A percentile compares a stretch with the other conserved stretches of the same genome.
phyloP scores from a whole-genome alignment of 2,113 vertebrate species.

The Panthera tigris region DNA sequence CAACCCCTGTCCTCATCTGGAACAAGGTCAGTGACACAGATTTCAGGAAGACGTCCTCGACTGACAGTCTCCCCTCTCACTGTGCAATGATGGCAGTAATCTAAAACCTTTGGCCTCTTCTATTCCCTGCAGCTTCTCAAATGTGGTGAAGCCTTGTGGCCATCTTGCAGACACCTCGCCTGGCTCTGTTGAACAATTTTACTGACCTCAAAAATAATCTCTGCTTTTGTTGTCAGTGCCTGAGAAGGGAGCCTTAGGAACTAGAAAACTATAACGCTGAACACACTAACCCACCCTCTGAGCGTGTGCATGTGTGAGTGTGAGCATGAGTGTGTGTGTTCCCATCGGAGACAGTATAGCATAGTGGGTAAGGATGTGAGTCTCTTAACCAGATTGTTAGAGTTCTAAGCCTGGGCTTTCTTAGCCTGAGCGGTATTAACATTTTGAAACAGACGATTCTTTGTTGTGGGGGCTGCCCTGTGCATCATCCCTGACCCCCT shows the following conservation, averaged over 20 bases:
- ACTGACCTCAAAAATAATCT: background rate
- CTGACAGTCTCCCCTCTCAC: background rate
- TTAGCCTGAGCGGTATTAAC: background rate
- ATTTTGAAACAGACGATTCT: background rate
- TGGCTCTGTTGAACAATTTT: accelerated
- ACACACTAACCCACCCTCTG: background rate
- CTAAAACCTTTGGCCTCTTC: background rate
- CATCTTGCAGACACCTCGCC: too few relatives aligned
- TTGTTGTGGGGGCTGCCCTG: background rate
- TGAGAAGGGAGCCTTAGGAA: background rate
- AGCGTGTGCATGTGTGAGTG: background rate
- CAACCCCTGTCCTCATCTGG: conserved; percentile 95
- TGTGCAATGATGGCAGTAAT: background rate
- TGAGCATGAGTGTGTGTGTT: background rate
- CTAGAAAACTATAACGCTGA: background rate
- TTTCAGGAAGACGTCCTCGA: background rate
- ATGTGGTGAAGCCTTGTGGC: background rate
- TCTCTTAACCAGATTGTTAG: background rate
- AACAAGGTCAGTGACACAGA: conserved; percentile 88
- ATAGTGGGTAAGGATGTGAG: background rate
- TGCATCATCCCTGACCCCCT: background rate
- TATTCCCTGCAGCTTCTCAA: background rate
- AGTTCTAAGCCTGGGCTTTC: background rate
- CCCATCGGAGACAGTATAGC: background rate
- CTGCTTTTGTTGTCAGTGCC: background rate